Evolutionary conservation across 1,140 invertebrate species (phyloP).

Genomic region (Drosophila lacertosa): DNA sequence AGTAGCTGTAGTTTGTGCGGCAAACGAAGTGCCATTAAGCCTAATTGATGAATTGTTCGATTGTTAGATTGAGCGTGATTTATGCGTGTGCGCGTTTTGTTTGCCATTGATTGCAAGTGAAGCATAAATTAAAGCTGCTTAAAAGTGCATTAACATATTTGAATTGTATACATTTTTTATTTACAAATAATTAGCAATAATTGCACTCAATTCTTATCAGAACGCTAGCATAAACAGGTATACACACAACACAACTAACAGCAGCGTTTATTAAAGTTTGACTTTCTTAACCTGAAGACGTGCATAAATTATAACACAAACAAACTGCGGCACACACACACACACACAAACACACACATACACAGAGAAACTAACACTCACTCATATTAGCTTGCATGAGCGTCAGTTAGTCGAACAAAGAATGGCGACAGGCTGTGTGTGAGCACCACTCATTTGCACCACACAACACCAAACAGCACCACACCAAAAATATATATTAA

Average conservation of each 20-base stretch:
- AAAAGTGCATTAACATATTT: slow-evolving; percentile 9
- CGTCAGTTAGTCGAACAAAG: slow-evolving; percentile 54
- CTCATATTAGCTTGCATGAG: neutral
- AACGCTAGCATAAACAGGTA: slow-evolving; percentile 30
- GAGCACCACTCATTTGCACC: slow-evolving; percentile 71
- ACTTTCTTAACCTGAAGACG: slow-evolving; percentile 80
- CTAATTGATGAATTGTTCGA: slow-evolving; percentile 39
- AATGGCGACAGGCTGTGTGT: slow-evolving; percentile 60
- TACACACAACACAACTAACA: slow-evolving; percentile 16
- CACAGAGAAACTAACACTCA: too few relatives aligned
- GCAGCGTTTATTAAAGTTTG: slow-evolving; percentile 54
- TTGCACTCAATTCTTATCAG: slow-evolving; percentile 63
- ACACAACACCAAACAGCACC: slow-evolving; percentile 35
- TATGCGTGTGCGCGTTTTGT: slow-evolving; percentile 4
- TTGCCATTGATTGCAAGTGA: slow-evolving; percentile 25
- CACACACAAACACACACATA: slow-evolving; percentile 24
- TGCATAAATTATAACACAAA: slow-evolving; percentile 77
- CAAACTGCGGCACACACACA: slow-evolving; percentile 35
- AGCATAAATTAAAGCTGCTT: slow-evolving; percentile 20
- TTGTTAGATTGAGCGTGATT: slow-evolving; percentile 21
- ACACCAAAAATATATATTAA: slow-evolving; percentile 62
- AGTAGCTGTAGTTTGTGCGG: slow-evolving; percentile 26
- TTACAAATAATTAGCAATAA: slow-evolving; percentile 31
- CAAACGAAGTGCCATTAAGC: slow-evolving; percentile 35
- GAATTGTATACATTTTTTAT: too few relatives aligned